Conservation (phyloP, 2,888 invertebrate species). For the Scaptomyza flava region DNA sequence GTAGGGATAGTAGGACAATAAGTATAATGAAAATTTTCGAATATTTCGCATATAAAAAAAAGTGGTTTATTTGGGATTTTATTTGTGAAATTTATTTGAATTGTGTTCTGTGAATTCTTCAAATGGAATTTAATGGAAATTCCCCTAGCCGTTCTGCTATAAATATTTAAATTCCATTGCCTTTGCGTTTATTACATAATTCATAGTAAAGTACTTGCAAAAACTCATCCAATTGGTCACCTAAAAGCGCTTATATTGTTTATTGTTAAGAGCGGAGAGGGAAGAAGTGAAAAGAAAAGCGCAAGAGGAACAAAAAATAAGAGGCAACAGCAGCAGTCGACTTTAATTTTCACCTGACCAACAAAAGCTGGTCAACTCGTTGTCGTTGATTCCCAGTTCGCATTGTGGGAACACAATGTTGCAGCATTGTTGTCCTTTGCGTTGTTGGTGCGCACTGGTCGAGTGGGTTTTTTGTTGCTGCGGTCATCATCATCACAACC, state of each 20-base stretch:
- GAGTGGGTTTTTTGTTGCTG: conserved; percentile 40
- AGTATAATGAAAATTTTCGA: conserved; percentile 58
- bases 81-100: not conserved
- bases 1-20: conserved; percentile 26
- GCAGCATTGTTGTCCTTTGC: conserved; percentile 25
- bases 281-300: conserved; percentile 27
- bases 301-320: not conserved
- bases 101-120: not conserved
- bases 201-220: not conserved
- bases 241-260: conserved; percentile 8
- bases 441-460: conserved; percentile 25
- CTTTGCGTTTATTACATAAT: not conserved
- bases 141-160: too few relatives aligned
- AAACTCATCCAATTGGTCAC: conserved; percentile 20
- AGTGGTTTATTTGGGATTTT: not conserved
- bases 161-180: not conserved
- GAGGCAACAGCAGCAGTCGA: conserved; percentile 1
- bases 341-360: conserved; percentile 60
- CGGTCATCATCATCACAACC: conserved; percentile 54
- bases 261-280: not conserved
- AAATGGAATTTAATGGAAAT: too few relatives aligned
- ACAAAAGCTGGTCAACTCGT: conserved; percentile 47
- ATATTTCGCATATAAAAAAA: conserved; percentile 12
- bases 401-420: conserved; percentile 46
- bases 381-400: conserved; percentile 50